Percentiles rank a stretch among this genome's conserved stretches.
Conservation (phyloP, 2,888 invertebrate genomes). For the Drosophila mimica region DNA sequence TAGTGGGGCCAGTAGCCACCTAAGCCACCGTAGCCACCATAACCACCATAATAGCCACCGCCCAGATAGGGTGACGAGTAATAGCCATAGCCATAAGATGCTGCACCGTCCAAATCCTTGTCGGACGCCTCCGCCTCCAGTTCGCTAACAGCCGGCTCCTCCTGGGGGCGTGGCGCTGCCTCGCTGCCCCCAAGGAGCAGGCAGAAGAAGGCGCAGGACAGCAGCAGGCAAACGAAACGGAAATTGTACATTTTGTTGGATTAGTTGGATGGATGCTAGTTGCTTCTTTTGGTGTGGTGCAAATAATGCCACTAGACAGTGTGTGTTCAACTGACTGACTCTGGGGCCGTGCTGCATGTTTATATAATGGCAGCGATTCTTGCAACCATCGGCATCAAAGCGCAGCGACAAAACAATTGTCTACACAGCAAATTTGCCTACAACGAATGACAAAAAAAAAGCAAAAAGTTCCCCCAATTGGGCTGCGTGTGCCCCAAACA, state of each 20-base stretch:
- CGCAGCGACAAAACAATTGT: slow-evolving; percentile 80
- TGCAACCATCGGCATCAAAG: slow-evolving; percentile 75
- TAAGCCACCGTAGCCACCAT: slow-evolving; percentile 69
- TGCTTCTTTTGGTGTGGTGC: slow-evolving; percentile 29
- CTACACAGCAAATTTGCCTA: slow-evolving; percentile 62
- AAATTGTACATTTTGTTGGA: slow-evolving; percentile 64
- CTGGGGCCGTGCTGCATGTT: slow-evolving; percentile 65
- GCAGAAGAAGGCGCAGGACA: slow-evolving; percentile 55
- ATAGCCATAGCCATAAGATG: slow-evolving; percentile 83
- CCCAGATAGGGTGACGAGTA: slow-evolving; percentile 81
- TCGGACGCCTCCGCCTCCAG: slow-evolving; percentile 73
- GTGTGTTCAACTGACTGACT: slow-evolving; percentile 78
- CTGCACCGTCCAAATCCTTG: slow-evolving; percentile 82
- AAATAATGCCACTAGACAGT: slow-evolving; percentile 73
- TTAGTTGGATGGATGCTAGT: slow-evolving; percentile 15
- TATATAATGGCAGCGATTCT: slow-evolving; percentile 80
- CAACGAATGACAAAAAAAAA: slow-evolving; percentile 30
- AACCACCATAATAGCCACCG: slow-evolving; percentile 68
- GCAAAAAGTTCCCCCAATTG: slow-evolving; percentile 52
- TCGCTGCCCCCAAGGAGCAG: slow-evolving; percentile 44
- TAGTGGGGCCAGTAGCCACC: slow-evolving; percentile 75
- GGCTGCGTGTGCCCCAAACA: slow-evolving; percentile 71
- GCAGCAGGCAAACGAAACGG: slow-evolving; percentile 53
- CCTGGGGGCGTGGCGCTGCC: slow-evolving; percentile 73
- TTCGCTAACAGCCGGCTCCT: slow-evolving; percentile 63